Percentiles rank a stretch among this genome's conserved stretches.
These are phyloP conservation scores for Etheostoma nigrum DNA, from an alignment of 2,797 vertebrate genomes.

Conservation along the genomic window DNA sequence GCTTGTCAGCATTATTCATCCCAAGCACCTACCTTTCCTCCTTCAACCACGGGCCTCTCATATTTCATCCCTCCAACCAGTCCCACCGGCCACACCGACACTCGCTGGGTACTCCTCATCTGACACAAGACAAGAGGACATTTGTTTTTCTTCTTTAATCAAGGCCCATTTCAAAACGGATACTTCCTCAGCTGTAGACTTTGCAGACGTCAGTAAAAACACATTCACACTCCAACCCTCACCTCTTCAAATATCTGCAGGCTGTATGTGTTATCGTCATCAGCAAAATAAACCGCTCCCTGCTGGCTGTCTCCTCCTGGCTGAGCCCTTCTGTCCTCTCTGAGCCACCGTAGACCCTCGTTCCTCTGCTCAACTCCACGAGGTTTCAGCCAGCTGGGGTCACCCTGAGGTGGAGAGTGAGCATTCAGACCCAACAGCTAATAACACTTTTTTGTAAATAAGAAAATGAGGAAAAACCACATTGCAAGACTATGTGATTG, in stretches of 20 bases:
- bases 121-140: conserved; percentile 61
- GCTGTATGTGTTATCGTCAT: conserved; percentile 99
- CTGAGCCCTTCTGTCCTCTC: conserved; percentile 77
- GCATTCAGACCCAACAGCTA: not conserved
- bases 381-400: conserved; percentile 90
- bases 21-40: conserved; percentile 82
- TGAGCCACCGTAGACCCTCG: conserved; percentile 87
- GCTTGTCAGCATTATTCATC: accelerated
- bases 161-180: not conserved
- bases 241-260: conserved; percentile 98
- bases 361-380: conserved; percentile 90
- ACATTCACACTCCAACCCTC: conserved; percentile 13
- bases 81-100: conserved; percentile 94
- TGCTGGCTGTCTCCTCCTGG: conserved; percentile 73
- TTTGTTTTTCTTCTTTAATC: not conserved
- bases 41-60: conserved; percentile 90
- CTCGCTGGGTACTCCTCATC: conserved; percentile 91
- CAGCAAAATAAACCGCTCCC: conserved; percentile 96
- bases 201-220: not conserved
- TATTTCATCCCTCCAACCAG: conserved; percentile 94
- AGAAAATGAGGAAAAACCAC: not conserved
- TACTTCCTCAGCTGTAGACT: not conserved
- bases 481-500: not conserved
- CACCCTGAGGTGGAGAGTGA: conserved; percentile 63
- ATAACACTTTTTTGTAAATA: not conserved